Evolutionary conservation across 2,888 invertebrate genomes (phyloP).

Genomic region (Pterostichus niger): DNA sequence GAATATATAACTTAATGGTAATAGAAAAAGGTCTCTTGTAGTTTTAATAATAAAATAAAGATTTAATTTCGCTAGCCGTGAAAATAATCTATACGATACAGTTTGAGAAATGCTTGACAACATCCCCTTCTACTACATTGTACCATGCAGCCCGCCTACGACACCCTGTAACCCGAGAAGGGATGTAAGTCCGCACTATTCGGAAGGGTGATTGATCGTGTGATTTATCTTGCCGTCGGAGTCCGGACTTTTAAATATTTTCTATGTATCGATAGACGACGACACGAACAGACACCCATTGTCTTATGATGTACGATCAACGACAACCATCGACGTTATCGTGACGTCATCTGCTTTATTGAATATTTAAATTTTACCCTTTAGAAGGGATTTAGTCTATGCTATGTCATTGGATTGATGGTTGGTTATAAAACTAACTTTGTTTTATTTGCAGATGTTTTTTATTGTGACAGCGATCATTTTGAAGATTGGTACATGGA

Average conservation of each 20-base stretch:
- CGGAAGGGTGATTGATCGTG: slow-evolving; percentile 21
- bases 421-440: background rate
- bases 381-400: background rate
- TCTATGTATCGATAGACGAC: slow-evolving; percentile 11
- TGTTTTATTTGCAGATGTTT: too few relatives aligned
- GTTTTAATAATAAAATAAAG: too few relatives aligned
- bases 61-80: too few relatives aligned
- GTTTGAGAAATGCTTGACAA: too few relatives aligned
- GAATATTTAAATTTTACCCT: slow-evolving; percentile 13
- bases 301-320: slow-evolving; percentile 16
- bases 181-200: slow-evolving; percentile 1
- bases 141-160: background rate
- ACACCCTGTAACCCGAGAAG: background rate
- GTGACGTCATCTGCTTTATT: background rate
- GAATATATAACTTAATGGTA: background rate
- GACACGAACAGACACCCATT: background rate
- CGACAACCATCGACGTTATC: background rate
- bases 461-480: too few relatives aligned
- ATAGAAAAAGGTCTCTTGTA: background rate
- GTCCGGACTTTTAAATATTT: slow-evolving; percentile 15
- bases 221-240: slow-evolving; percentile 12
- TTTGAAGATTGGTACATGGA: too few relatives aligned
- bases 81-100: too few relatives aligned
- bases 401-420: background rate
- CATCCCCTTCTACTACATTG: background rate